A percentile compares a stretch with the other conserved stretches of the same genome.
Evolutionary conservation across 2,797 vertebrate genomes (phyloP).

Genomic region (Lutjanus argentimaculatus): DNA sequence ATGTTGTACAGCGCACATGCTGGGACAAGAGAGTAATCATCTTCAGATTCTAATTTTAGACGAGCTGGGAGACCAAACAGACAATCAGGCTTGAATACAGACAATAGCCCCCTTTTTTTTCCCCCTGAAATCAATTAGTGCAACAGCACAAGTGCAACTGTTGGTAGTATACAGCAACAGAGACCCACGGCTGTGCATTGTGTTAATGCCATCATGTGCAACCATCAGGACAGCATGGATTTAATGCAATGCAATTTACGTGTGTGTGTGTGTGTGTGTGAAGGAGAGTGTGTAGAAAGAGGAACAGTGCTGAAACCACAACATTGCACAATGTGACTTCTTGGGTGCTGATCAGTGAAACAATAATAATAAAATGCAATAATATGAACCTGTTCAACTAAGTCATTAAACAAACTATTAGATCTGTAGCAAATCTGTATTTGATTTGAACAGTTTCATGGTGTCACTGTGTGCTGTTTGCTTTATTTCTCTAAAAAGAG

Average conservation of each 20-base stretch:
- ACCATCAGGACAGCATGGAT: neutral
- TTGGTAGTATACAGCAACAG: neutral
- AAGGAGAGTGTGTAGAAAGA: neutral
- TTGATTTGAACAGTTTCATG: neutral
- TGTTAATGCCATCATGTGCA: conserved; percentile 26
- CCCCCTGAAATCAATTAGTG: conserved; percentile 4
- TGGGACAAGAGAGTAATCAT: conserved; percentile 50
- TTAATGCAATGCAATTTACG: conserved; percentile 17
- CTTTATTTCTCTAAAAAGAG: too few species aligned
- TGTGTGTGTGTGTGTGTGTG: conserved; percentile 3
- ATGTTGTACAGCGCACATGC: conserved; percentile 21
- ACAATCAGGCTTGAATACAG: conserved; percentile 26
- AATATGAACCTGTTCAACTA: neutral
- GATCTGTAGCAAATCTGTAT: too few species aligned
- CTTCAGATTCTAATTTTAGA: conserved; percentile 59
- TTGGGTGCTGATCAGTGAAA: neutral
- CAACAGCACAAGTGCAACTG: conserved; percentile 11
- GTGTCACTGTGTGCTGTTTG: neutral
- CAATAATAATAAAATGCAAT: neutral
- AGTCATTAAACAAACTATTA: neutral
- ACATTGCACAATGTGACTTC: neutral
- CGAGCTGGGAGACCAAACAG: conserved; percentile 26
- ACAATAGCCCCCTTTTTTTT: conserved; percentile 27
- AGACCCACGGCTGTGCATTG: conserved; percentile 6
- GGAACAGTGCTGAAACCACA: neutral